phyloP scores from a whole-genome alignment of 2,797 vertebrate species.

The Eleutherodactylus coqui region DNA sequence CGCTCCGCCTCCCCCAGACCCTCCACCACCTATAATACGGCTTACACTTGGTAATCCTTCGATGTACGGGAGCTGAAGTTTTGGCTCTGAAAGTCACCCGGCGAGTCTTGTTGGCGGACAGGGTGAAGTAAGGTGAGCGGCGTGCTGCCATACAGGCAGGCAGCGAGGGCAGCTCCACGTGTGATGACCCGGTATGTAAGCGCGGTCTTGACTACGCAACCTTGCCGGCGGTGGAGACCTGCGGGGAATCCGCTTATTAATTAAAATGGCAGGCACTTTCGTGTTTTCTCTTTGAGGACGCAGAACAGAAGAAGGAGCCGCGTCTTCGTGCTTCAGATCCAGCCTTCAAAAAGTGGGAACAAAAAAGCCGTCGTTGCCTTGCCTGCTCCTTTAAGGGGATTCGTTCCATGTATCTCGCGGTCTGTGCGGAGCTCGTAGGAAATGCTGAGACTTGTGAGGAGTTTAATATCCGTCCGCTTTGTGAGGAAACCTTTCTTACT shows the following conservation, averaged over 20 bases:
- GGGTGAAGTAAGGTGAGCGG: conserved; percentile 30
- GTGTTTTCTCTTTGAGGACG: conserved; percentile 24
- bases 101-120: background rate
- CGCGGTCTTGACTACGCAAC: conserved; percentile 14
- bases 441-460: background rate
- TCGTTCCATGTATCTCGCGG: background rate
- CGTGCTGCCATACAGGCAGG: conserved; percentile 5
- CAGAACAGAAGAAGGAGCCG: background rate
- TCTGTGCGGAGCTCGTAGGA: conserved; percentile 14
- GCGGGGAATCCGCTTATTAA: background rate
- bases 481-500: background rate
- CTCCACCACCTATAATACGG: no score
- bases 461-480: conserved; percentile 28
- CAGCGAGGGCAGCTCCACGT: background rate
- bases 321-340: conserved; percentile 13
- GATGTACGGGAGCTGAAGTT: background rate
- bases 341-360: background rate
- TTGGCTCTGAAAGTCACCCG: background rate
- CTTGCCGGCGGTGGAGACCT: conserved; percentile 34
- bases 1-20: no score
- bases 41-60: background rate
- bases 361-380: background rate
- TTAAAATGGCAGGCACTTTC: conserved; percentile 17
- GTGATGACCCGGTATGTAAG: background rate
- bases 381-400: conserved; percentile 22